Evolutionary conservation across 2,113 vertebrate species (phyloP), one percentile per base, ranked within the genome.

Genomic region (Thamnaconus septentrionalis): DNA sequence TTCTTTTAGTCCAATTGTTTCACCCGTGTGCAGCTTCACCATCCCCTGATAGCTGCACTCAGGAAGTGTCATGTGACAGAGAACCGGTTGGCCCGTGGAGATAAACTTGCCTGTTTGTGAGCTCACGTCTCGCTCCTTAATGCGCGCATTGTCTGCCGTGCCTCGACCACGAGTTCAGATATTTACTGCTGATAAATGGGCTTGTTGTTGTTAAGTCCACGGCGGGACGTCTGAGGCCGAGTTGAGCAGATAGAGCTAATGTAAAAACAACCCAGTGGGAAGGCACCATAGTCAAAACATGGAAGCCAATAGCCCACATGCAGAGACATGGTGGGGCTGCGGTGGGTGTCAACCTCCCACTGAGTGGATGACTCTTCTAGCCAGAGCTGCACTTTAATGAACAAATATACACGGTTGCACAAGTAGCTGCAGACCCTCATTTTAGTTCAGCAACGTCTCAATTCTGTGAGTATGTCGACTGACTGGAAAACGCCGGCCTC

Each of bases 61-160:
- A 55, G 41, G 54, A 58, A 47, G 8, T 81, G 64, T 81, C 63
- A 42, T 59, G 61, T 80, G 79, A 73, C 69, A 63, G 45, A 71
- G 61, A 84, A 88, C 73, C 47, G 57, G 81, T 86, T 79, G 57
- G 81, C 84, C 78, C 4, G 18, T 52, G 42, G 61, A 65, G 73
- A 62, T 65, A 40, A 75, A 78, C 31, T 55, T 54, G 52, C 53
- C 54, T 46, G 48, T 47, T 39, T 18, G 56, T 74, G 81, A 85
- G 81, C 70, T 82, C 72, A 80, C 45, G 72, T 79, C 85, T 87
- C 49, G 5, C 31, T 44, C 53, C 12, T 78, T 76, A 84, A 40
- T 57, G 49, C 40, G 44, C 60, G 53, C 12, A 63, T 85, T 85
- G 83, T 83, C 53, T 18, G 0, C 7, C 54, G 39, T 8, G 47